These are phyloP conservation scores for Pipistrellus pygmaeus DNA, from an alignment of 2,797 vertebrate genomes.

Conservation along the genomic window DNA sequence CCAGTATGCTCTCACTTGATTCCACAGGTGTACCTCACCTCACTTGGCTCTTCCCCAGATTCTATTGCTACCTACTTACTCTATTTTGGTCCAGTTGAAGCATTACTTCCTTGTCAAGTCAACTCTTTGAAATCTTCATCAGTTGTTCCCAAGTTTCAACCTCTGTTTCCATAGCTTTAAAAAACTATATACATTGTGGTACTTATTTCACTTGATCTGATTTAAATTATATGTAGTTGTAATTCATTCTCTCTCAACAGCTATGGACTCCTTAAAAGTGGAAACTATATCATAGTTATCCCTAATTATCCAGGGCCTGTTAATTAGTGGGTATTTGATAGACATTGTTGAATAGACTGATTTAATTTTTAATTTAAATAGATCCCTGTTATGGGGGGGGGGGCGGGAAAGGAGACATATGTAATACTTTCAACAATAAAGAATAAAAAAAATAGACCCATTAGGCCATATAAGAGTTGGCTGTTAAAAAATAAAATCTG, in stretches of 20 bases:
- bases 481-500: background rate
- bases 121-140: conserved; percentile 43
- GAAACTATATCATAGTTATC: conserved; percentile 7
- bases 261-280: conserved; percentile 39
- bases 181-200: background rate
- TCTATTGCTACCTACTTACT: background rate
- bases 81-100: background rate
- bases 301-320: background rate
- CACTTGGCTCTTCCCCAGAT: background rate
- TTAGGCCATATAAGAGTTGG: background rate
- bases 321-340: background rate
- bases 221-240: conserved; percentile 43
- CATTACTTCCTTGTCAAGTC: conserved; percentile 21
- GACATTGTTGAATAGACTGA: conserved; percentile 5
- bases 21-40: background rate
- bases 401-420: too few relatives aligned
- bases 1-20: background rate
- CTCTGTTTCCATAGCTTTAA: background rate
- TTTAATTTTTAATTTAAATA: conserved; percentile 63
- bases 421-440: too few relatives aligned
- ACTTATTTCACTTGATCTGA: background rate
- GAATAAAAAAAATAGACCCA: too few relatives aligned
- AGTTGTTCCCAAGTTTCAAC: background rate
- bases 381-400: background rate
- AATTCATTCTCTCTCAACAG: background rate